Conservation (phyloP, 2,113 vertebrate species). For the Polypterus bichir region DNA sequence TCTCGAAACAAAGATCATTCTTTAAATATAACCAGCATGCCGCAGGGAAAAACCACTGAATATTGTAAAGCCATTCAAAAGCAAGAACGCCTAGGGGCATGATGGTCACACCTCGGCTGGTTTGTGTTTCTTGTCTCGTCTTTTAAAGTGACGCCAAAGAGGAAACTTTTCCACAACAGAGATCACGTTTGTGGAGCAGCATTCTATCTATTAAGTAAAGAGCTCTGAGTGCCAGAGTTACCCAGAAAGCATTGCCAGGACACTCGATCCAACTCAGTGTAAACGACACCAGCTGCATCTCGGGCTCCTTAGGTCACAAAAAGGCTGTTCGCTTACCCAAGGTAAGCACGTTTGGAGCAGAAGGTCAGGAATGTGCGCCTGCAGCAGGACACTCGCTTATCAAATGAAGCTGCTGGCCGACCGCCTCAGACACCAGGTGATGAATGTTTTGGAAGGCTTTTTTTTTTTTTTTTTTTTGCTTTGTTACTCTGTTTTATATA, state of each 20-base stretch:
- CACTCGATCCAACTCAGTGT: conserved; percentile 2
- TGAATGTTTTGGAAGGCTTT: too few relatives aligned
- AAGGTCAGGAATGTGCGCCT: neutral
- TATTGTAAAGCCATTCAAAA: too few relatives aligned
- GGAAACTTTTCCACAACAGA: conserved; percentile 4
- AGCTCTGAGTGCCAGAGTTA: neutral
- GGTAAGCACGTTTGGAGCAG: conserved; percentile 2
- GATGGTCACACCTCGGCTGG: too few relatives aligned
- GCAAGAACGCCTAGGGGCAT: too few relatives aligned
- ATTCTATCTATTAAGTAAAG: conserved; percentile 4
- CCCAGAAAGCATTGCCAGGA: neutral
- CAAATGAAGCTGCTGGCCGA: too few relatives aligned
- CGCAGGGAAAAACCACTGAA: too few relatives aligned
- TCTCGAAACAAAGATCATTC: too few relatives aligned
- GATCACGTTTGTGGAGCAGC: neutral
- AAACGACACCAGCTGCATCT: neutral
- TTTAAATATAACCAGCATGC: too few relatives aligned
- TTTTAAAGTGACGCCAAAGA: neutral
- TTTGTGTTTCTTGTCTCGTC: too few relatives aligned
- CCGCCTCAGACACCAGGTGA: too few relatives aligned
- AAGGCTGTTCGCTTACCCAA: conserved; percentile 4
- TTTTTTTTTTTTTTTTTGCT: too few relatives aligned
- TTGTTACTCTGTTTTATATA: too few relatives aligned
- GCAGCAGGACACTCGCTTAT: neutral
- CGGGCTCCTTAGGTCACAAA: neutral